Base-by-base conservation (phyloP, 92 coral and sea anemone genomes). In the Heliopora coerulea region DNA sequence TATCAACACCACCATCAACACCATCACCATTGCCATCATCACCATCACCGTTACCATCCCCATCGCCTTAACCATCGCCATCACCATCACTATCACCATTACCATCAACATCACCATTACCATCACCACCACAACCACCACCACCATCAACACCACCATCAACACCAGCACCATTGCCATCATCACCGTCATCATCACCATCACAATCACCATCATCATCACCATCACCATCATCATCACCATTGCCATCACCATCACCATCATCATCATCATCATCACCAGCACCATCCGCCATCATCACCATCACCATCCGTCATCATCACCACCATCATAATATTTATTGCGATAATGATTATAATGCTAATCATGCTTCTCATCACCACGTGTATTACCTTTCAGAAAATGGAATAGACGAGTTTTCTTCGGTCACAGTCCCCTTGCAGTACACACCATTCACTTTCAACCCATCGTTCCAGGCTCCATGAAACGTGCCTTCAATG, bases 391-490 rank as follows among this genome's bases (percentile, higher is more conserved):
- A 67, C 77, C 62, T 70, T 32, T 70, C 49, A 3, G 46, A 1
- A 12, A 54, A 21, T 44, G 26, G 3, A 28, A 50, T 9, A 3
- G 77, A n/a, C 26, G 63, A 54, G 25, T 70, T 70, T 5, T 70
- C 77, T n/a, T 52, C 33, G 50, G 62, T 30, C 15, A 21, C 50
- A 21, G 63, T 70, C 40, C 69, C 78, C 62, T 95, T 95, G 80
- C 49, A 80, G 86, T 85, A 95, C 19, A 89, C 80, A 37, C 99
- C 99, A 41, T 79, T 85, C 0, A 95, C 73, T 65, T 89, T 91
- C 59, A 95, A 85, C 20, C 96, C 97, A 11, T 88, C 95, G 27
- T 92, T 90, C 96, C 99, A 95, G 41, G 78, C 86, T n/a, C 97
- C 99, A 24, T 80, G 72, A 61, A 95, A 95, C 7, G 96, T 79